Evolutionary conservation across 2,888 invertebrate genomes (phyloP), one percentile per base, ranked within the genome.

Genomic region (Alentia gelatinosa): DNA sequence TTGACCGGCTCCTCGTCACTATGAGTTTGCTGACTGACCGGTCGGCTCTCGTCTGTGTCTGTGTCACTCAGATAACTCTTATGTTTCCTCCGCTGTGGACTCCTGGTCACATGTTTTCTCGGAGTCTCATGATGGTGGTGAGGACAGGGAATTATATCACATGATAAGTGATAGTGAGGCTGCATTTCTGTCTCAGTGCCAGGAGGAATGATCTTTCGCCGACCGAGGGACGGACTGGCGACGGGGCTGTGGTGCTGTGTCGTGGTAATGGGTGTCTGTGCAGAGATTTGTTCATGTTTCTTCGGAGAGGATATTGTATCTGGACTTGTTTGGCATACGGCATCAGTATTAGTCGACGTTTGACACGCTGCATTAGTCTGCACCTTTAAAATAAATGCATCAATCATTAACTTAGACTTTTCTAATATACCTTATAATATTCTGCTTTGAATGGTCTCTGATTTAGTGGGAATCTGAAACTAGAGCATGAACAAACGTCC

Each of bases 91-190:
- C 50, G 1, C 7, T 86, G 35, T 35, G 39, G 39, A 12, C 83
- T 37, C 19, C n/a, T 33, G 1, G 3, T 75, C 19, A n/a, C 30
- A 19, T 63, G 63, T 39, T 79, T 79, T 35, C 79, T 79, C 0
- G 79, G 79, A 15, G 26, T 39, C 26, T 74, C 40, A 26, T 75
- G 74, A 9, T 90, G 35, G 75, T 74, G 37, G 12, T 90, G 90
- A 12, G 83, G 90, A 35, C 90, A 90, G 37, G 90, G 90, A 9
- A 90, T 56, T 30, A 90, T 86, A 33, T 90, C 90, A 84, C 90
- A 90, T 15, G 86, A 63, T 26, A 90, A 68, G 33, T 90, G 90
- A 23, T 63, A 56, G 63, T 90, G 90, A 19, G 90, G 86, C 50
- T 83, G 26, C 12, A 86, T 50, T n/a, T 37, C 56, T 26, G 30